Conservation (phyloP, 2,888 invertebrate genomes). For the Meloe dianella region DNA sequence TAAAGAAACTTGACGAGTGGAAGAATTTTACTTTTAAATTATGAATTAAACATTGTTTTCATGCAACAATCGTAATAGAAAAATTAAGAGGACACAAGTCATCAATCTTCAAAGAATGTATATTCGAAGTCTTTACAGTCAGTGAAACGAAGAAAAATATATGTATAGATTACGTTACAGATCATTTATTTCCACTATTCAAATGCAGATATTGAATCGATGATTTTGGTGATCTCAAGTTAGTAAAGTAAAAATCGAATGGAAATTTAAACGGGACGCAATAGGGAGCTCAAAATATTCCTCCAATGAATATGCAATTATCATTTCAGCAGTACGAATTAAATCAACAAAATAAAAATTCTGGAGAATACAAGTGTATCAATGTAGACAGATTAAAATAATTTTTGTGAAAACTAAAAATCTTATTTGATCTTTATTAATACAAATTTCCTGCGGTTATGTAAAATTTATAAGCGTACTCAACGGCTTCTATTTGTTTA, state of each 20-base stretch:
- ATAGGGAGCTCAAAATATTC: not conserved
- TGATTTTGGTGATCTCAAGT: slow-evolving; percentile 17
- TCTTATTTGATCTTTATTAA: no score
- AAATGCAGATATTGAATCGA: slow-evolving; percentile 29
- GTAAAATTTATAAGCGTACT: no score
- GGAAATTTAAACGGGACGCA: not conserved
- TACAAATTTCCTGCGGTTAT: no score
- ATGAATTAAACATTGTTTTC: not conserved
- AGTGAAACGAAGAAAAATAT: not conserved
- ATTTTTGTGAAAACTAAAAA: no score
- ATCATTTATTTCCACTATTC: slow-evolving; percentile 33
- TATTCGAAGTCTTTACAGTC: not conserved
- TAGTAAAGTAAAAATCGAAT: not conserved
- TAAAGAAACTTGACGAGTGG: not conserved
- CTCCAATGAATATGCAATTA: not conserved
- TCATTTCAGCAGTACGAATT: not conserved
- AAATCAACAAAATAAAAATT: no score
- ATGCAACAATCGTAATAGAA: not conserved
- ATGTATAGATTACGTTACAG: slow-evolving; percentile 21
- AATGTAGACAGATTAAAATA: no score
- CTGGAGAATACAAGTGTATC: no score
- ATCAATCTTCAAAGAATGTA: not conserved
- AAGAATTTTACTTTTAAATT: not conserved
- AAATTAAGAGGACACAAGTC: not conserved
- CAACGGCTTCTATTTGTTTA: no score